Conservation (phyloP, 2,888 invertebrate genomes). For the Ryuthela nishihirai region DNA sequence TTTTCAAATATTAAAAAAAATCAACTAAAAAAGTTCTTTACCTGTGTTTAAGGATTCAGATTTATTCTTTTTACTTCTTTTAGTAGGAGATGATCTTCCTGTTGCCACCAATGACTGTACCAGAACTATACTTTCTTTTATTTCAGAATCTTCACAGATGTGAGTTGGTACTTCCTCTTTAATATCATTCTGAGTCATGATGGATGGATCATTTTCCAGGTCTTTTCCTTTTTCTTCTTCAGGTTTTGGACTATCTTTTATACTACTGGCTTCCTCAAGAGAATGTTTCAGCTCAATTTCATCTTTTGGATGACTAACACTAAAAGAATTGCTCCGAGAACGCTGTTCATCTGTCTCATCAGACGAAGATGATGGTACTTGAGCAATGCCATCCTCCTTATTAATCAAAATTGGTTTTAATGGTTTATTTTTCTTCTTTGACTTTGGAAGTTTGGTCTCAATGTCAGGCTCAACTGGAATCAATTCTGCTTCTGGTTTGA, state of each 20-base stretch:
- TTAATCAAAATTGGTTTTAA: neutral
- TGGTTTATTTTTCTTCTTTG: constrained; percentile 58
- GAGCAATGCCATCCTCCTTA: constrained; percentile 17
- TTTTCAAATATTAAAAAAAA: neutral
- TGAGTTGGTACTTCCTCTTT: too few relatives aligned
- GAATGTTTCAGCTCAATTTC: constrained; percentile 57
- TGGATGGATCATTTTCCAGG: too few relatives aligned
- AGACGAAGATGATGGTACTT: constrained; percentile 27
- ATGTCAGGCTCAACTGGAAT: constrained; percentile 45
- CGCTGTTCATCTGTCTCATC: constrained; percentile 31
- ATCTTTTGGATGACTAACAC: constrained; percentile 75
- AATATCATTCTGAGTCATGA: too few relatives aligned
- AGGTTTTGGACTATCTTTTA: too few relatives aligned
- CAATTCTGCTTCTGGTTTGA: constrained; percentile 63
- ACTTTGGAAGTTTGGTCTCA: constrained; percentile 45
- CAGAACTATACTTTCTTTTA: too few relatives aligned
- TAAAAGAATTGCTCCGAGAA: constrained; percentile 63
- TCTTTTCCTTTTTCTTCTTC: too few relatives aligned
- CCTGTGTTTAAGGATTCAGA: too few relatives aligned
- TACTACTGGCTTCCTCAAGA: constrained; percentile 4
- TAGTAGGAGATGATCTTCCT: too few relatives aligned
- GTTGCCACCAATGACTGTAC: too few relatives aligned
- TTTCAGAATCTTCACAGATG: too few relatives aligned
- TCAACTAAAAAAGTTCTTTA: too few relatives aligned
- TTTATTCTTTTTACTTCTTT: too few relatives aligned